Evolutionary conservation across 2,113 vertebrate genomes (phyloP).

Genomic region (Cervus canadensis): DNA sequence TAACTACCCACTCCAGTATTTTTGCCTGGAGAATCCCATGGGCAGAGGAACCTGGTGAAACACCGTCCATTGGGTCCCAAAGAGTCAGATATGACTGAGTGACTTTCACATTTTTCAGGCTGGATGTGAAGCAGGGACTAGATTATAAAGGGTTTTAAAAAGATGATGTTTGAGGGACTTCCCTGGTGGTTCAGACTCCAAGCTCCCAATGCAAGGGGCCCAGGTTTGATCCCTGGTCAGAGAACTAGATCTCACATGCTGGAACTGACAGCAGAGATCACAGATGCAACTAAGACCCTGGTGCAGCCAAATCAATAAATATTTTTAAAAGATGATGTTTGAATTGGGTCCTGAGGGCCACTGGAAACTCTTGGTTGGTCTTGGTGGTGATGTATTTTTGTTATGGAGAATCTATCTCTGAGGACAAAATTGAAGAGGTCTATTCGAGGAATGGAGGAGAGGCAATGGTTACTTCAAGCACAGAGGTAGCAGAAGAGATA

Average conservation of each 20-base stretch:
- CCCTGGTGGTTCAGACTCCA: neutral
- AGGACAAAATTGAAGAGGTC: neutral
- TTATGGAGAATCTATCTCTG: neutral
- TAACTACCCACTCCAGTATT: neutral
- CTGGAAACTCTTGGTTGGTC: neutral
- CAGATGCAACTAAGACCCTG: neutral
- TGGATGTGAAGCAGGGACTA: neutral
- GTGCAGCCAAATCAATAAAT: neutral
- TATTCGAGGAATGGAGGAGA: neutral
- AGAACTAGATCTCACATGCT: neutral
- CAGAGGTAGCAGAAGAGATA: neutral
- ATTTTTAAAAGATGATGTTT: neutral
- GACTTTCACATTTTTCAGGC: neutral
- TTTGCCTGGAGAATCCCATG: neutral
- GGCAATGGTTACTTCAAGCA: neutral
- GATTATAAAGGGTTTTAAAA: neutral
- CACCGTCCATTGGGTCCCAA: neutral
- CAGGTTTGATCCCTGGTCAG: neutral
- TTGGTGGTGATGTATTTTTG: neutral
- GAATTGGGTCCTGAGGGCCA: neutral
- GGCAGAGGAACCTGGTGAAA: neutral
- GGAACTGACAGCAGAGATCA: neutral
- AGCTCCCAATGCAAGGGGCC: neutral
- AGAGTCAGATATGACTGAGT: neutral
- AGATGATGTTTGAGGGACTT: neutral